Evolutionary conservation across 2,113 vertebrate species (phyloP).

Genomic region (Aegithalos caudatus): DNA sequence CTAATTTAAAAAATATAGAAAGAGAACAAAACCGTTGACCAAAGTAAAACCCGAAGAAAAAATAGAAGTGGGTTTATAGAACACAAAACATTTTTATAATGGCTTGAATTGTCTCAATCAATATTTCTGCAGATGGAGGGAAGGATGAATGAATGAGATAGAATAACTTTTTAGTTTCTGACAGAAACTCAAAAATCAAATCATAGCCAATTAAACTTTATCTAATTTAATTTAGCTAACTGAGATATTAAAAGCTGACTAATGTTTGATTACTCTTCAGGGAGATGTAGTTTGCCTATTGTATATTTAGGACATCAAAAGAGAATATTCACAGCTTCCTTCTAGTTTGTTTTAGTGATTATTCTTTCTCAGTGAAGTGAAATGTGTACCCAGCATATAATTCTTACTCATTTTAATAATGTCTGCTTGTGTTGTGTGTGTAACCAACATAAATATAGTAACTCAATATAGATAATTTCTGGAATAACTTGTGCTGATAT

Average conservation of each 20-base stretch:
- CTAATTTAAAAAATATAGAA: not conserved
- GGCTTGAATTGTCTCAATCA: not conserved
- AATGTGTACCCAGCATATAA: not conserved
- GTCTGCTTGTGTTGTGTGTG: not conserved
- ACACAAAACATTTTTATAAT: not conserved
- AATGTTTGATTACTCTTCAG: not conserved
- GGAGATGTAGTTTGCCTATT: not conserved
- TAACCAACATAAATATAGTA: not conserved
- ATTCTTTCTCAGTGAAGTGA: not conserved
- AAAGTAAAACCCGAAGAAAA: not conserved
- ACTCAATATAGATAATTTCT: not conserved
- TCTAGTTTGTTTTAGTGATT: not conserved
- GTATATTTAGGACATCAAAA: not conserved
- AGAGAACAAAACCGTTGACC: not conserved
- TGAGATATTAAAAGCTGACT: not conserved
- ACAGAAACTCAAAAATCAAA: not conserved
- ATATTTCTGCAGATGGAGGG: not conserved
- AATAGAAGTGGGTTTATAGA: not conserved
- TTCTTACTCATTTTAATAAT: not conserved
- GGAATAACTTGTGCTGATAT: not conserved
- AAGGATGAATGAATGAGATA: not conserved
- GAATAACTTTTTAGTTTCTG: not conserved
- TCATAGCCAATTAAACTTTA: not conserved
- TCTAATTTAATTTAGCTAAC: not conserved
- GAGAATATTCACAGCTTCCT: not conserved